Percentiles rank a stretch among this genome's conserved stretches.
These are phyloP conservation scores for Melanostoma mellinum DNA, from an alignment of 2,888 invertebrate genomes.

Conservation along the genomic window DNA sequence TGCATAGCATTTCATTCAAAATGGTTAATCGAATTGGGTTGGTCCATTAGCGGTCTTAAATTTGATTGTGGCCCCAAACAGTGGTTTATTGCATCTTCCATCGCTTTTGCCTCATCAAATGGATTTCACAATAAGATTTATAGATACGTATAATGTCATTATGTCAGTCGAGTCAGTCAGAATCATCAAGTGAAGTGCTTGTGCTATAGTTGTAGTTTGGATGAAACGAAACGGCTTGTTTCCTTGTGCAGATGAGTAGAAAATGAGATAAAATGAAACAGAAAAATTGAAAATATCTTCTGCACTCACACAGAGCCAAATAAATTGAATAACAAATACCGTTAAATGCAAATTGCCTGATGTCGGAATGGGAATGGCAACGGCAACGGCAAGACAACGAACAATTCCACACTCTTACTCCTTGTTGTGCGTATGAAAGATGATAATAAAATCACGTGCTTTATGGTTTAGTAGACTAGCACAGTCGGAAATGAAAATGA, in stretches of 20 bases:
- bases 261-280: neutral
- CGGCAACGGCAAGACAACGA: neutral
- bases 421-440: slow-evolving; percentile 2
- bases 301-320: too few relatives aligned
- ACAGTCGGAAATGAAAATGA: slow-evolving; percentile 11
- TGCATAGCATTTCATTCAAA: slow-evolving; percentile 35
- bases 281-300: neutral
- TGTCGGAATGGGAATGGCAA: neutral
- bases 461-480: neutral
- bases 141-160: slow-evolving; percentile 5
- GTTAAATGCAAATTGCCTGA: neutral
- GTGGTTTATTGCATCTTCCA: slow-evolving; percentile 1
- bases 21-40: slow-evolving; percentile 34
- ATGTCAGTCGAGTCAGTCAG: slow-evolving; percentile 6
- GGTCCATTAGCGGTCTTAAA: slow-evolving; percentile 40
- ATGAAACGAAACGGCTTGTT: neutral
- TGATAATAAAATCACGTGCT: slow-evolving; percentile 27
- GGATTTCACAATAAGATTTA: neutral
- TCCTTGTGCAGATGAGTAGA: neutral
- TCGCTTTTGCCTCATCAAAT: neutral
- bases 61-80: slow-evolving; percentile 14
- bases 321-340: neutral
- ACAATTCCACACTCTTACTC: neutral
- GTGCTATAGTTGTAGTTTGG: neutral
- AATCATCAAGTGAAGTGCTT: slow-evolving; percentile 4